Base-by-base conservation (phyloP, 2,888 invertebrate species). In the Nemoura dubitans region DNA sequence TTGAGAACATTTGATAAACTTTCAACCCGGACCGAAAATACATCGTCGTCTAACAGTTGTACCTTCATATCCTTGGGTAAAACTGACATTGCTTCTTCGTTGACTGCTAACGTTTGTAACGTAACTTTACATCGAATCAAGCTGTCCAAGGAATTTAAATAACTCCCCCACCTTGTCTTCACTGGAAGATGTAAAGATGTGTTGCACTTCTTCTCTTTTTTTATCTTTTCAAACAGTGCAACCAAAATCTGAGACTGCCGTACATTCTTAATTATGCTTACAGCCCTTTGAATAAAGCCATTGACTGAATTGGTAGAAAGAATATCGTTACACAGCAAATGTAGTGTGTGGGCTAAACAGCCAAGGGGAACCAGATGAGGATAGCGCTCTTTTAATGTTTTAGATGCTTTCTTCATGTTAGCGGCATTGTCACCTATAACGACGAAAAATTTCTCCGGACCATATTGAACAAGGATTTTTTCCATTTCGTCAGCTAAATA, bases 351-450 rank as follows among this genome's bases (percentile, higher is more conserved):
- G 76, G 88, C 87, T 80, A 88, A 86, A 82, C 88, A 88, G 1
- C 88, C 88, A 14, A 88, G 85, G 76, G 86, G 84, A 78, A 83
- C 16, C 10, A 86, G 6, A 36, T 86, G 85, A 0, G 87, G 87
- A 86, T 86, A 87, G 28, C 83, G 84, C 76, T 86, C 86, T 82
- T 87, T 6, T 5, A 88, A 27, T 14, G 86, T 14, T 78, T 85
- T 36, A 26, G 84, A 86, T 2, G 86, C 87, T 76, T 86, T 87
- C 77, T 87, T 85, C 86, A 88, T 88, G 84, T 88, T 88, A n/a
- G 87, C 83, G 16, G 88, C 88, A 86, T 88, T 88, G 85, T 88
- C 88, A n/a, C 87, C 88, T 85, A 88, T 88, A 26, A 88, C 88
- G 25, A 87, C 87, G 27, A 88, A 43, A 87, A 87, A 88, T 59